Percentiles rank a stretch among this genome's conserved stretches.
These are phyloP conservation scores for Galaxias olidus DNA, from an alignment of 2,797 vertebrate species.

Conservation along the genomic window DNA sequence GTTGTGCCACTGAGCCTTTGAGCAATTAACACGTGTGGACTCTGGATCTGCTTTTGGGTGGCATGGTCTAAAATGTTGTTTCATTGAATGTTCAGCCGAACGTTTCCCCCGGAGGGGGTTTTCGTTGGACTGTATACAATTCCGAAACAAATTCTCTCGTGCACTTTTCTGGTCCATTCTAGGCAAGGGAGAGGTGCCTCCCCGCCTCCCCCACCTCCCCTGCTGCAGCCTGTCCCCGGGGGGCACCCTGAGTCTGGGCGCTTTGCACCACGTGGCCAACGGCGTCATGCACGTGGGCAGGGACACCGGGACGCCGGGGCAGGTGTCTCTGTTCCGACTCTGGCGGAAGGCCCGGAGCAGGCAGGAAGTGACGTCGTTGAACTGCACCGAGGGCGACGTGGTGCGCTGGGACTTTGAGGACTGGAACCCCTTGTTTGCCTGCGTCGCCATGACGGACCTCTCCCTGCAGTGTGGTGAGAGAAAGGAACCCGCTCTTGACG, in stretches of 20 bases:
- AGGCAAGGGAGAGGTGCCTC: not conserved
- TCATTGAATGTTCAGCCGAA: too few species aligned
- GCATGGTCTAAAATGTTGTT: too few species aligned
- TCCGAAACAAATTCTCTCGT: not conserved
- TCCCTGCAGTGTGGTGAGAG: slow-evolving; percentile 72
- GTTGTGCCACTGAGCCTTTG: too few species aligned
- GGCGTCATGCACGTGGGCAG: slow-evolving; percentile 23
- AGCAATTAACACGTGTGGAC: too few species aligned
- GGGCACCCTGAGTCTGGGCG: slow-evolving; percentile 73
- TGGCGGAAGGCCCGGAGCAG: slow-evolving; percentile 61
- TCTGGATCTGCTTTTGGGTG: too few species aligned
- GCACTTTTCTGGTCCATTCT: not conserved
- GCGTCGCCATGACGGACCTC: slow-evolving; percentile 19
- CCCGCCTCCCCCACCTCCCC: accelerated
- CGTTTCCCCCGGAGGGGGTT: too few species aligned
- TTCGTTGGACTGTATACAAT: too few species aligned
- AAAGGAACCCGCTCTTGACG: too few species aligned
- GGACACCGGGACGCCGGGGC: slow-evolving; percentile 30
- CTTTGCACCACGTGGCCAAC: slow-evolving; percentile 29
- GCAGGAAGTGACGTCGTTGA: slow-evolving; percentile 47
- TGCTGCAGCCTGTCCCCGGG: slow-evolving; percentile 39
- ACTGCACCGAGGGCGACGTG: slow-evolving; percentile 72
- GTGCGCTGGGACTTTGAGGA: slow-evolving; percentile 67
- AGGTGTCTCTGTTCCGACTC: slow-evolving; percentile 71
- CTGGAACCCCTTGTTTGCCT: slow-evolving; percentile 56